Base-by-base conservation (phyloP, 2,113 vertebrate genomes). In the Gopherus flavomarginatus region DNA sequence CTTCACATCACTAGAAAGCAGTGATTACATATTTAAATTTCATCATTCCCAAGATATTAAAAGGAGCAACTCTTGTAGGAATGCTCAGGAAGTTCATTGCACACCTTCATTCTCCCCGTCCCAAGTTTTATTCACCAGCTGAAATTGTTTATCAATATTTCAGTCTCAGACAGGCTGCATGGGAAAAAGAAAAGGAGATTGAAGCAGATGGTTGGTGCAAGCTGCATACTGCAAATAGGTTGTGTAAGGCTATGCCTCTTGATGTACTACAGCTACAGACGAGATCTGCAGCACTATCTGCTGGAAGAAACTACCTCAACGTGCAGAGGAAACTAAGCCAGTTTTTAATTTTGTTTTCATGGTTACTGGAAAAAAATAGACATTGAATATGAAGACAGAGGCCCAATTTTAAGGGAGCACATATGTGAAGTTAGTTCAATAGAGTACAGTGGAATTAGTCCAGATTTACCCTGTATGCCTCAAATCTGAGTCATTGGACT, bases 111-210 rank as follows among this genome's bases (percentile, higher is more conserved):
- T 31, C 86, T 38, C 50, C 5, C 13, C 83, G 4, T 65, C 94
- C 50, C 17, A 87, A 54, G 62, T 89, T 94, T 82, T 77, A 91
- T 92, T 94, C 93, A 92, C 47, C 14, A 95, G 29, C 56, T 96
- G 81, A 93, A 31, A 88, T 53, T 84, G 77, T 93, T 95, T 95
- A 90, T 90, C 94, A 92, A 80, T 94, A 95, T 95, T 96, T 96
- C 90, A 97, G 81, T 78, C 77, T 84, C 91, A 91, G 22, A 90
- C 91, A 91, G 22, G 88, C 44, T 84, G 4, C 35, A 17, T n/a
- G n/a, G 29, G 49, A 59, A 92, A 91, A 86, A 56, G 47, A 57
- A 86, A 62, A 42, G 59, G 31, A 53, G 9, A 85, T 57, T n/a
- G 95, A 92, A 92, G 85, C 93, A 97, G 88, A 92, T 69, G 62